Base-by-base conservation (phyloP, 2,888 invertebrate genomes). In the Syrphus vitripennis region DNA sequence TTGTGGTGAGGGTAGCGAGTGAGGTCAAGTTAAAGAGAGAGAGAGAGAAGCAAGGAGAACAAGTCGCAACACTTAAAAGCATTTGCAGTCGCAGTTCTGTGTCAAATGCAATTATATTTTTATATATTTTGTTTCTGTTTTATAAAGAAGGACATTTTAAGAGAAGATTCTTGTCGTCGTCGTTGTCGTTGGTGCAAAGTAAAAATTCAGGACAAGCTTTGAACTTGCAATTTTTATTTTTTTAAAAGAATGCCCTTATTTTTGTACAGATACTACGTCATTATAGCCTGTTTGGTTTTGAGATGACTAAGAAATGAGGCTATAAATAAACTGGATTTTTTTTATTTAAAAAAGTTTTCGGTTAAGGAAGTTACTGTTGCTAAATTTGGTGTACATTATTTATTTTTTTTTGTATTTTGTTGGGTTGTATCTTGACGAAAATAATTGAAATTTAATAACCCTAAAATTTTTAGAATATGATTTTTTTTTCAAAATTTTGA, bases 11-110 rank as follows among this genome's bases (percentile, higher is more conserved):
- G 63, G 21, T 50, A 24, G 21, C 31, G 31, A 37, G 59, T 34
- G 65, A 65, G 65, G 65, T 65, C 65, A 65, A 65, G 65, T 65
- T 63, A 42, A 65, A 65, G 65, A 19, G 26, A 42, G n/a, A n/a
- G n/a, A n/a, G n/a, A n/a, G n/a, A n/a, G n/a, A n/a, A n/a, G n/a
- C n/a, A n/a, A n/a, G n/a, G n/a, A n/a, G 21, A 24, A 21, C 42
- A 12, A 63, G 63, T 40, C 26, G 16, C 12, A 63, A n/a, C n/a
- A n/a, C n/a, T n/a, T 45, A 40, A 31, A 63, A 45, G 65, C 65
- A 65, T 45, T 65, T 16, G 16, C 65, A 65, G 42, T 45, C 19
- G 26, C 45, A 45, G 24, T 65, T 65, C n/a, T 65, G 24, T 40
- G 65, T 65, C 31, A 65, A 65, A 65, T 65, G 14, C 29, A 45